Evolutionary conservation across 2,797 vertebrate species (phyloP).

Genomic region (Columba guinea): DNA sequence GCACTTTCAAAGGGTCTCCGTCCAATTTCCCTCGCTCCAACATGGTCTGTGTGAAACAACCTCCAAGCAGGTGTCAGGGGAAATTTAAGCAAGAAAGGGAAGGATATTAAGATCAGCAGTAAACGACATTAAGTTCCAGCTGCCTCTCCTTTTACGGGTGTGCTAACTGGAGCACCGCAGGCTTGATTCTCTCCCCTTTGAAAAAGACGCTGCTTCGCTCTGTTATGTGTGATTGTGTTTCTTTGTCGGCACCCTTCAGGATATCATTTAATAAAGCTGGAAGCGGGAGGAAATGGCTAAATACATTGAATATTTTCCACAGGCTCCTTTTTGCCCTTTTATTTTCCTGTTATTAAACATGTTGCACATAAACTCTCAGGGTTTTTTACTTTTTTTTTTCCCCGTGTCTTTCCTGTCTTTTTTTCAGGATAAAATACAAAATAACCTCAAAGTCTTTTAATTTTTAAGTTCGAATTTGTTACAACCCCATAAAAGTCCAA

Average conservation of each 20-base stretch:
- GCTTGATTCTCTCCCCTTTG: conserved; percentile 24
- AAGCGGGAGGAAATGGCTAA: conserved; percentile 69
- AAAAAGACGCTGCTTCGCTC: not conserved
- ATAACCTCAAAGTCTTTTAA: conserved; percentile 68
- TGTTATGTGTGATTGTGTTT: conserved; percentile 16
- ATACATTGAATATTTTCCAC: conserved; percentile 68
- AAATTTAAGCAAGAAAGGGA: conserved; percentile 53
- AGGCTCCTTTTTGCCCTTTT: conserved; percentile 51
- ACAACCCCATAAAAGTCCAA: conserved; percentile 56
- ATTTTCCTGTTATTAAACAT: conserved; percentile 70
- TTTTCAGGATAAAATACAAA: conserved; percentile 65
- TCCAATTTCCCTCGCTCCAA: conserved; percentile 29
- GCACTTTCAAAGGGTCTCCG: not conserved
- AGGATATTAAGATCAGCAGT: conserved; percentile 54
- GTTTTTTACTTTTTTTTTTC: not conserved
- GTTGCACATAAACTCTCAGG: conserved; percentile 31
- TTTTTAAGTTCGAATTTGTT: conserved; percentile 72
- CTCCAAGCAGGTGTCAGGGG: conserved; percentile 56
- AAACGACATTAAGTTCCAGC: conserved; percentile 21
- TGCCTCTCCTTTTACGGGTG: conserved; percentile 4
- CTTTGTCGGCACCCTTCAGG: conserved; percentile 69
- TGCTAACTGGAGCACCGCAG: not conserved
- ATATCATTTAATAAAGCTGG: conserved; percentile 69
- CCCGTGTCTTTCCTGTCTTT: conserved; percentile 36
- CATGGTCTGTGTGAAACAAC: conserved; percentile 7